Evolutionary conservation across 2,113 vertebrate species (phyloP), one percentile per base, ranked within the genome.

Genomic region (Smithornis capensis): DNA sequence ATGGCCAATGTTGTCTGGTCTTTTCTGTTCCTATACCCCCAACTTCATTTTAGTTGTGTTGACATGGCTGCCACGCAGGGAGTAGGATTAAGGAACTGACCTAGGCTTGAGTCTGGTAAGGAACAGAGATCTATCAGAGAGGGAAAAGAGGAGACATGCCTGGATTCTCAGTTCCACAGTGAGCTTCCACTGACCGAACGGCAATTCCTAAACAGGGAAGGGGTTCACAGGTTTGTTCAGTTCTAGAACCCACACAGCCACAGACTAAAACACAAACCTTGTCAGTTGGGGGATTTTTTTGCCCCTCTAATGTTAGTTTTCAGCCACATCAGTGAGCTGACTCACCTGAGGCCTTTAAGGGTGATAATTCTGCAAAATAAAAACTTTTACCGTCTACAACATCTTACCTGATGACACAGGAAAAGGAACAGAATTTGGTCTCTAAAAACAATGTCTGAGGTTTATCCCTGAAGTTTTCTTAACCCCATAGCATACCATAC

Each of bases 41-140:
- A 82, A 5, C 9, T 35, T 22, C 21, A 38, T 29, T 13, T 59
- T 63, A 70, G 37, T 10, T 17, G n/a, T 27, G 29, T 29, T 75
- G 67, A 37, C 37, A 28, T 1, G 0, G 29, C 21, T 75, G 67
- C 42, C 37, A 28, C 1, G 0, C 13, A 35, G 42, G 53, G 35
- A 67, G 74, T 73, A 50, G 37, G 37, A 57, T 40, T 64, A 47
- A 81, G 49, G 49, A 89, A 52, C 29, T 28, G 44, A 52, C 25
- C 22, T 50, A 42, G 62, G n/a, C 52, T 70, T 70, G 71, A 37
- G 82, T 24, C 64, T 12, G 52, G 21, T 25, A 67, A 55, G 7
- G 37, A 86, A 60, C 33, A 84, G 38, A 59, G 28, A 67, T 60
- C n/a, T 31, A n/a, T 38, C 29, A 57, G 38, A 65, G 35, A 42